Base-by-base conservation (phyloP, 2,113 vertebrate genomes). In the Furnarius figulus region DNA sequence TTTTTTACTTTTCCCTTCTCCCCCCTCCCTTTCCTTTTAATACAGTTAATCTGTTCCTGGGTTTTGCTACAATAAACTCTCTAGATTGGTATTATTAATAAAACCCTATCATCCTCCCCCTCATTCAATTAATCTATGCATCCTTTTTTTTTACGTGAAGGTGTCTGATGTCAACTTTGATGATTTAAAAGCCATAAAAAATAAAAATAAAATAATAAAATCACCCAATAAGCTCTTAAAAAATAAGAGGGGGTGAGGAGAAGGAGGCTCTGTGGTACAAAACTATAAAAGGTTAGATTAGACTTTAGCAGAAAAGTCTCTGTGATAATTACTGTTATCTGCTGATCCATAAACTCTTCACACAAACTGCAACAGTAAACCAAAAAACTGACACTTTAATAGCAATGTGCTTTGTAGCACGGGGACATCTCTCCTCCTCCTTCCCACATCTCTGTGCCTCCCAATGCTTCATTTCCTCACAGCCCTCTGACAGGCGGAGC, bases 311-410 rank as follows among this genome's bases (percentile, higher is more conserved):
- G 95, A 97, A 94, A 92, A 97, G 93, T 84, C 97, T 94, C 75
- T 85, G 90, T 92, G 97, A 97, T 98, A 97, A 98, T 98, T 98
- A 97, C 97, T 97, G 95, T 97, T 97, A 98, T 98, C 97, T 98
- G 97, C 97, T 97, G 97, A 98, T 98, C 97, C 97, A 98, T 97
- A 97, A 98, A 98, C 95, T 97, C 91, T 96, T 95, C 91, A 93
- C 96, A 96, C 95, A 97, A 98, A 97, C 96, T 96, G 96, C 97
- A 97, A 96, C 95, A 95, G 97, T 97, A 97, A 97, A 97, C 95
- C 91, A 97, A 94, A 97, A 95, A 95, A 78, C 97, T 97, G 97
- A 97, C 97, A 97, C 95, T 95, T 97, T 97, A 98, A 98, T 98
- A 95, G 97, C 94, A 91, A 68, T 89, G 92, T 87, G 59, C 87